Base-by-base conservation (phyloP, 92 coral and sea anemone genomes). In the Epizoanthus rinbou region DNA sequence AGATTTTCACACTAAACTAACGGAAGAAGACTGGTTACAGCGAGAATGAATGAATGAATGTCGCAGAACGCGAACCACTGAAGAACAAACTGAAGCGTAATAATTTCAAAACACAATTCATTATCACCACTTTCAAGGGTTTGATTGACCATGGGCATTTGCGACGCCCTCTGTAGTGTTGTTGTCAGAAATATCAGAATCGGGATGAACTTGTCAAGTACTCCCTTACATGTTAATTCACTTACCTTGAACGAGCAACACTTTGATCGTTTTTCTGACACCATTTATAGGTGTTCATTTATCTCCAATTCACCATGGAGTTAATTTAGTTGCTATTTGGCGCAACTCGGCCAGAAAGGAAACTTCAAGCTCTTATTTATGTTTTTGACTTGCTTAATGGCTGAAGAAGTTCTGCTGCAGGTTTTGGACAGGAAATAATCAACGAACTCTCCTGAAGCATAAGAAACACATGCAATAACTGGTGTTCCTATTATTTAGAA, bases 381-480 rank as follows among this genome's bases (percentile, higher is more conserved):
- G 58, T 78, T 78, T 59, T 22, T 41, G 71, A 78, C 64, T 43
- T 60, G 82, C 16, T 59, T 60, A 31, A 57, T n/a, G 35, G 22
- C 41, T 63, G 19, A 41, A 52, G 65, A 17, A 37, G 71, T 15
- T 62, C 65, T 41, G 22, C 82, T 21, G 82, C 82, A 62, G 82
- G 82, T 78, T 21, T 35, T 37, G 70, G 35, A 63, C 41, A 16
- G 23, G 22, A 21, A 60, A 22, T 4, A 60, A 69, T 62, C 82
- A 78, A 78, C 23, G 59, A 78, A 21, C 70, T 78, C 69, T 33
- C 59, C 57, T 78, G 71, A 41, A 78, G 82, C 82, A 78, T 78
- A 78, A 78, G 16, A 62, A 62, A 78, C 58, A 78, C 82, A 62
- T 39, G 82, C 71, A 78, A 50, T 5, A 78, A 62, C 82, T 78